Conservation (phyloP, 2,113 vertebrate genomes). For the Heptranchias perlo region DNA sequence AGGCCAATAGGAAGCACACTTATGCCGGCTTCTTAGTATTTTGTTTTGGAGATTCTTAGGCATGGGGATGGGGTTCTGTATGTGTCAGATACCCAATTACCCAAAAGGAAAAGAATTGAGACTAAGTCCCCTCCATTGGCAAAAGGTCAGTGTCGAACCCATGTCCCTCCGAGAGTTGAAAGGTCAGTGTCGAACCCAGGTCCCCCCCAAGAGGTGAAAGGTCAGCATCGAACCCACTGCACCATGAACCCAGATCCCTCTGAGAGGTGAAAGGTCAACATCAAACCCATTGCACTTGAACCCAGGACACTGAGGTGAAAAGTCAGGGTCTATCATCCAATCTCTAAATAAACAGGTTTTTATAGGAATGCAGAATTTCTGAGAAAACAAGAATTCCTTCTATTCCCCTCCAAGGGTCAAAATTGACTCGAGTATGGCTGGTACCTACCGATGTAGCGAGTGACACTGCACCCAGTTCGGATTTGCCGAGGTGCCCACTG, state of each 20-base stretch:
- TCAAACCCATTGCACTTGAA: too few species aligned
- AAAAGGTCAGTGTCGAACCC: neutral
- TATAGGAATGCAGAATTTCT: neutral
- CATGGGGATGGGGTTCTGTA: neutral
- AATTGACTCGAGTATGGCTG: too few species aligned
- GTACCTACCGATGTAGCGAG: conserved; percentile 30
- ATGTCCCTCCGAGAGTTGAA: neutral
- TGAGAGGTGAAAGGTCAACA: too few species aligned
- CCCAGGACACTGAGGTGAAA: too few species aligned
- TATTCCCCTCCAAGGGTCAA: too few species aligned
- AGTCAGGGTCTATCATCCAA: neutral
- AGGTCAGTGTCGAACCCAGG: too few species aligned
- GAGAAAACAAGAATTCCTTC: neutral
- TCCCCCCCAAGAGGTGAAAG: too few species aligned
- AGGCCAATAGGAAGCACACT: neutral
- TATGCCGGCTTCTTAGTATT: neutral
- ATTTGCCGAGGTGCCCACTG: conserved; percentile 32
- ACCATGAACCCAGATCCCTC: too few species aligned
- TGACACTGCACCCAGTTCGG: neutral
- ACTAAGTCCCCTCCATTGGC: too few species aligned
- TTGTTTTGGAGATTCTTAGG: neutral
- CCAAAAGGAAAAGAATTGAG: too few species aligned
- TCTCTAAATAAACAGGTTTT: neutral
- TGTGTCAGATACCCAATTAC: neutral
- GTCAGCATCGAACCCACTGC: too few species aligned